Evolutionary conservation across 1,140 invertebrate genomes (phyloP), one percentile per base, ranked within the genome.

Genomic region (Drosophila virilis): DNA sequence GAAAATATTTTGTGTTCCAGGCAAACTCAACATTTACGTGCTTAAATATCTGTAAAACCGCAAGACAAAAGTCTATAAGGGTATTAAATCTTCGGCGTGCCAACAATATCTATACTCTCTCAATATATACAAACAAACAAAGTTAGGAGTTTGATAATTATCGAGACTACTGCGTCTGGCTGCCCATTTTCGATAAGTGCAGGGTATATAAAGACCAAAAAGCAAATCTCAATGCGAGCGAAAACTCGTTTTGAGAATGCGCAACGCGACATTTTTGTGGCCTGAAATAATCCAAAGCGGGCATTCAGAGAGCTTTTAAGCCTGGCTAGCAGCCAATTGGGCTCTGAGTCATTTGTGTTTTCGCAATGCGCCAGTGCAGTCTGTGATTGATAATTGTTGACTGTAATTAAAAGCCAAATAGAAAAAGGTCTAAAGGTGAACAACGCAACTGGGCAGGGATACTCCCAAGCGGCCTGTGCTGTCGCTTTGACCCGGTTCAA

Each of bases 211-310:
- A 37, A 59, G n/a, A 28, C 42, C 12, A 38, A 58, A 38, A 60
- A 33, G 12, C 55, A 43, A 38, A 54, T 67, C 46, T 54, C 48
- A 61, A 48, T 61, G 48, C 54, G 50, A 45, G 52, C 57, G 68
- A 84, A 28, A 84, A 84, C 81, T 80, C 46, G 81, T 84, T 84
- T 84, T 67, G 42, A 77, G 77, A 65, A 52, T 65, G 61, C 71
- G 59, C 28, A 46, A 60, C 58, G 70, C 74, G 82, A 86, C 78
- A 81, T 81, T 70, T 85, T 78, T 86, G 64, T 70, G 75, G 51
- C 69, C 70, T 85, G 42, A 86, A 86, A 86, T 81, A 80, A 75
- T 61, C 37, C 35, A n/a, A 65, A 32, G 15, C 28, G 10, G 22
- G 28, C 13, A 12, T 8, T 28, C 17, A 10, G 32, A 43, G 28